A percentile compares a stretch with the other conserved stretches of the same genome.
Evolutionary conservation across 2,113 vertebrate species (phyloP).

Genomic region (Prochilodus magdalenae): DNA sequence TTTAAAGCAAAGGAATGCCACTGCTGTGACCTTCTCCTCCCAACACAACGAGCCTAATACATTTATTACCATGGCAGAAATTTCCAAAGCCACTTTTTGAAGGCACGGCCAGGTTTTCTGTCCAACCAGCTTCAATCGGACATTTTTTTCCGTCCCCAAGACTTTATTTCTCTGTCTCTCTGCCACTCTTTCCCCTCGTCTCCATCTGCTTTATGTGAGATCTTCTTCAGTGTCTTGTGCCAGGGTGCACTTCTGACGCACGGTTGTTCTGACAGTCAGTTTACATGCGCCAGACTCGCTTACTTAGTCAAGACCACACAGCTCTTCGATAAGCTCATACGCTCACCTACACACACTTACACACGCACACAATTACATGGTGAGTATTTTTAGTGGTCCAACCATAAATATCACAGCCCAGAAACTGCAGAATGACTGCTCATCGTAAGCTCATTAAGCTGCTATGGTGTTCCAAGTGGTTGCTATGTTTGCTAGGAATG

Average conservation of each 20-base stretch:
- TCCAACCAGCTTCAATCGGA: background rate
- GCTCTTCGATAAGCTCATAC: constrained; percentile 21
- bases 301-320: constrained; percentile 26
- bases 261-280: constrained; percentile 15
- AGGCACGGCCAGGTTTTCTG: background rate
- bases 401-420: no score
- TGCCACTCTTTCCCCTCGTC: background rate
- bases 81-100: no score
- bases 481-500: no score
- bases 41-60: no score
- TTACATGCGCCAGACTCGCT: constrained; percentile 31
- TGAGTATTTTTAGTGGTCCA: background rate
- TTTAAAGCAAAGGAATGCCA: no score
- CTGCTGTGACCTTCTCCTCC: no score
- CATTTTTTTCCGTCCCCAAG: background rate
- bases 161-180: background rate
- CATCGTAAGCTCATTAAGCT: no score
- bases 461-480: no score
- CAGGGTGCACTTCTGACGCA: constrained; percentile 10
- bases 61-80: no score
- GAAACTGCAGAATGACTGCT: no score
- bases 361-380: background rate
- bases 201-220: constrained; percentile 1
- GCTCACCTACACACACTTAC: constrained; percentile 23
- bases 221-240: background rate